These are phyloP conservation scores for Lampris megalopsis DNA, from an alignment of 2,113 vertebrate species.

Conservation along the genomic window DNA sequence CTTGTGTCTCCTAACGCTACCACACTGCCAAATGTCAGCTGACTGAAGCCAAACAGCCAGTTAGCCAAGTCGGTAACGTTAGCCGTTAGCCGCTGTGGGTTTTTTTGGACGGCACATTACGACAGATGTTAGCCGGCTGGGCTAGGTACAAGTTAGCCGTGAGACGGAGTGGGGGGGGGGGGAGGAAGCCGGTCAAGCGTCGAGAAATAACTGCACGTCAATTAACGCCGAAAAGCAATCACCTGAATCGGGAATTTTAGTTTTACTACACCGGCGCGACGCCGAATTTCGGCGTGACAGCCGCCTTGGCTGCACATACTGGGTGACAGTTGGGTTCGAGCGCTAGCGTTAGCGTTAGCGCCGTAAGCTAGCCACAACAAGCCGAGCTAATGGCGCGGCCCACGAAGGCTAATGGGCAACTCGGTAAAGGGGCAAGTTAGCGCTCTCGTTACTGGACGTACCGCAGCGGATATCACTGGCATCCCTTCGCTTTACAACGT, in stretches of 20 bases:
- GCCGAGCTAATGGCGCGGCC: constrained; percentile 67
- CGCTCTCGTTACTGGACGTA: constrained; percentile 14
- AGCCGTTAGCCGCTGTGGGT: constrained; percentile 28
- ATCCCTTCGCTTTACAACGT: constrained; percentile 14
- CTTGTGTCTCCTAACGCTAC: not conserved
- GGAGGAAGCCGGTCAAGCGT: constrained; percentile 67
- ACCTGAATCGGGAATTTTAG: not conserved
- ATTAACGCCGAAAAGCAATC: not conserved
- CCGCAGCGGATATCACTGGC: constrained; percentile 30
- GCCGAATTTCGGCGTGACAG: constrained; percentile 18
- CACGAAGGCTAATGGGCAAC: constrained; percentile 63
- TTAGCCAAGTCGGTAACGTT: constrained; percentile 51
- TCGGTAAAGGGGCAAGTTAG: constrained; percentile 38
- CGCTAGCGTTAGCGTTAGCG: constrained; percentile 54
- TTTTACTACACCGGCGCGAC: not conserved
- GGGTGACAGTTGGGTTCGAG: constrained; percentile 67
- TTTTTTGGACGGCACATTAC: constrained; percentile 60
- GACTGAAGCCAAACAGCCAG: constrained; percentile 4
- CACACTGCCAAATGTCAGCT: constrained; percentile 21
- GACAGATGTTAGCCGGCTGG: constrained; percentile 77
- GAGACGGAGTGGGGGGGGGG: constrained; percentile 10
- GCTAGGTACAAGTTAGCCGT: constrained; percentile 68
- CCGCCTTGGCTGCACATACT: constrained; percentile 16
- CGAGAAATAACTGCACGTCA: not conserved
- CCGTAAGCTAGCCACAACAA: constrained; percentile 60